phyloP scores from a whole-genome alignment of 2,113 vertebrate genomes.

The Malurus melanocephalus region DNA sequence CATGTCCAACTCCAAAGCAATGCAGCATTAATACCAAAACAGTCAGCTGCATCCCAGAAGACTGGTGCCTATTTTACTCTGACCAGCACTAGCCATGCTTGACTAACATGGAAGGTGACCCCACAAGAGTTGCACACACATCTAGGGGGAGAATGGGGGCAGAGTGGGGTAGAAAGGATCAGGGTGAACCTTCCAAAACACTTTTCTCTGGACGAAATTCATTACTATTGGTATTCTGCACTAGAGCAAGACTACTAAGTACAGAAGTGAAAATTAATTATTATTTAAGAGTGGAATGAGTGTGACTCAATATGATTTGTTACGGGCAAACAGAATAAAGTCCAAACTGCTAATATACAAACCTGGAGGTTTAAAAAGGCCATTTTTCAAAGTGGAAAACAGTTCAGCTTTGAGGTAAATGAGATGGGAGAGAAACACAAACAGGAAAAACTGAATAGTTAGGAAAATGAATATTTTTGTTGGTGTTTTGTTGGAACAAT shows the following conservation, averaged over 20 bases:
- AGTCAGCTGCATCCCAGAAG: not conserved
- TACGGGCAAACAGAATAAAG: conserved; percentile 62
- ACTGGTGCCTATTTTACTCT: not conserved
- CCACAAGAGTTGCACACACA: not conserved
- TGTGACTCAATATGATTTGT: conserved; percentile 21
- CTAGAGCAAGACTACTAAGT: not conserved
- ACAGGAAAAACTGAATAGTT: not conserved
- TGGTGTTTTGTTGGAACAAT: not conserved
- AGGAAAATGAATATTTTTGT: not conserved
- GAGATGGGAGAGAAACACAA: not conserved
- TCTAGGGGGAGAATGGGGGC: not conserved
- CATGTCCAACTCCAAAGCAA: not conserved
- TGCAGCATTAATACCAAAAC: not conserved
- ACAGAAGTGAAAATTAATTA: conserved; percentile 31
- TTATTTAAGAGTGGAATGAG: conserved; percentile 19
- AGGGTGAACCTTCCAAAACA: not conserved
- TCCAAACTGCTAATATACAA: conserved; percentile 30
- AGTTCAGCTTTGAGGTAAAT: conserved; percentile 9
- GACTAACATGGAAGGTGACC: not conserved
- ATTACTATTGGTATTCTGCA: not conserved
- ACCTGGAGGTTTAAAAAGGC: conserved; percentile 29
- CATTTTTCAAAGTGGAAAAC: conserved; percentile 7
- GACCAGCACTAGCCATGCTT: not conserved
- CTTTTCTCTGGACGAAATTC: not conserved
- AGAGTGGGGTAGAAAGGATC: not conserved